Evolutionary conservation across 1,140 invertebrate genomes (phyloP).

Genomic region (Luehdorfia chinensis): DNA sequence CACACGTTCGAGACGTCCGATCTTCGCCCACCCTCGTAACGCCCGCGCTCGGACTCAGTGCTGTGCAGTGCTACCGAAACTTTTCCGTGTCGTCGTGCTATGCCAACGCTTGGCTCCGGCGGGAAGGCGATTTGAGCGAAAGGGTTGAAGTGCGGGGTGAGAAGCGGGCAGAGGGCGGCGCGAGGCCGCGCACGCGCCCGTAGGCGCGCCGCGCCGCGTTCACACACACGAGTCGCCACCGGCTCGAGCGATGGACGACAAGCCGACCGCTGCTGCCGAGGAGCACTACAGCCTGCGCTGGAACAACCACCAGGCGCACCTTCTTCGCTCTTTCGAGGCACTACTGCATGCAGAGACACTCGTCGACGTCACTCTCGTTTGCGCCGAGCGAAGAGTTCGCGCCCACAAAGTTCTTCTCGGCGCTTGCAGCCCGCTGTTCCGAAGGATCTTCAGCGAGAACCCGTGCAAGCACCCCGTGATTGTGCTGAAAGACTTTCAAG

Average conservation of each 20-base stretch:
- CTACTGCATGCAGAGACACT: constrained; percentile 89
- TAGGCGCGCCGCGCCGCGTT: constrained; percentile 48
- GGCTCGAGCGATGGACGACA: constrained; percentile 59
- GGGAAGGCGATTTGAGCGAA: constrained; percentile 53
- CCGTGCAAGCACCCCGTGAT: constrained; percentile 96
- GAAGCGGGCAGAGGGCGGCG: constrained; percentile 53
- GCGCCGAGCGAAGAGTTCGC: constrained; percentile 87
- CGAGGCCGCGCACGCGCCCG: constrained; percentile 53
- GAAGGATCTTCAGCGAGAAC: constrained; percentile 91
- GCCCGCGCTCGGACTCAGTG: constrained; percentile 37
- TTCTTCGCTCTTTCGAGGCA: constrained; percentile 90
- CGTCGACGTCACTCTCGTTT: constrained; percentile 93
- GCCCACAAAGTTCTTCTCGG: constrained; percentile 94
- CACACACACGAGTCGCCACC: constrained; percentile 24
- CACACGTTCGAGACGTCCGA: constrained; percentile 42
- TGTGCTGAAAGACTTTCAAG: constrained; percentile 91
- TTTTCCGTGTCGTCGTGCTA: constrained; percentile 43
- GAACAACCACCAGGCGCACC: constrained; percentile 94
- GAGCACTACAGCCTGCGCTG: constrained; percentile 94
- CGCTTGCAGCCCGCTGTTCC: constrained; percentile 94
- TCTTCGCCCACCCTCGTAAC: constrained; percentile 31
- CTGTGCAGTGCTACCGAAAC: constrained; percentile 50
- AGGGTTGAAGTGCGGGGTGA: constrained; percentile 59
- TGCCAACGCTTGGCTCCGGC: constrained; percentile 47
- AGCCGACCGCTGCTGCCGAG: constrained; percentile 68